Conservation (phyloP, 2,888 invertebrate species). For the Diarsia brunnea region DNA sequence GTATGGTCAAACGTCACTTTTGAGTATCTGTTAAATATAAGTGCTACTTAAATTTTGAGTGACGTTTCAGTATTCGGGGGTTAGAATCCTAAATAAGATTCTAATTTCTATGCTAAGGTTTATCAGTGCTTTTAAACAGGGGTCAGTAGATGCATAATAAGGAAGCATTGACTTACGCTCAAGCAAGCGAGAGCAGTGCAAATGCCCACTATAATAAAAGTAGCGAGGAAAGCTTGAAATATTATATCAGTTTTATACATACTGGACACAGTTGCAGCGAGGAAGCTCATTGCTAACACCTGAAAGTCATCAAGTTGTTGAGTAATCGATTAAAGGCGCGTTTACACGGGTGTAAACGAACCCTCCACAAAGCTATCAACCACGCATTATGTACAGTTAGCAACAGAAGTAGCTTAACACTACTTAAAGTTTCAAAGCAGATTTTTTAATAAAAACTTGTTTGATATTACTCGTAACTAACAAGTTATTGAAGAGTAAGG, state of each 20-base stretch:
- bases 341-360: not conserved
- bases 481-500: no score
- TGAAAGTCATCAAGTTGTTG: constrained; percentile 45
- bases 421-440: no score
- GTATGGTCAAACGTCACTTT: no score
- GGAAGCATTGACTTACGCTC: constrained; percentile 47
- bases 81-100: no score
- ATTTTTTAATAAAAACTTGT: no score
- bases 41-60: no score
- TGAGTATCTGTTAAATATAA: no score
- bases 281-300: constrained; percentile 64
- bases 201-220: constrained; percentile 48
- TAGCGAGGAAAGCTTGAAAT: constrained; percentile 59
- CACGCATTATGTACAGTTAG: no score
- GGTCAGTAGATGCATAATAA: not conserved
- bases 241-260: constrained; percentile 50
- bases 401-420: no score
- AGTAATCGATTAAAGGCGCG: not conserved
- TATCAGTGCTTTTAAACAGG: not conserved
- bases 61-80: no score
- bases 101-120: not conserved
- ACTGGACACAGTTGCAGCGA: constrained; percentile 52
- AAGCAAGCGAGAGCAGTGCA: constrained; percentile 60
- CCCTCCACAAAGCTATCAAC: no score
- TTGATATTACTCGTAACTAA: no score